phyloP scores from a whole-genome alignment of 1,140 invertebrate species.

The Thalassaphorura encarpata region DNA sequence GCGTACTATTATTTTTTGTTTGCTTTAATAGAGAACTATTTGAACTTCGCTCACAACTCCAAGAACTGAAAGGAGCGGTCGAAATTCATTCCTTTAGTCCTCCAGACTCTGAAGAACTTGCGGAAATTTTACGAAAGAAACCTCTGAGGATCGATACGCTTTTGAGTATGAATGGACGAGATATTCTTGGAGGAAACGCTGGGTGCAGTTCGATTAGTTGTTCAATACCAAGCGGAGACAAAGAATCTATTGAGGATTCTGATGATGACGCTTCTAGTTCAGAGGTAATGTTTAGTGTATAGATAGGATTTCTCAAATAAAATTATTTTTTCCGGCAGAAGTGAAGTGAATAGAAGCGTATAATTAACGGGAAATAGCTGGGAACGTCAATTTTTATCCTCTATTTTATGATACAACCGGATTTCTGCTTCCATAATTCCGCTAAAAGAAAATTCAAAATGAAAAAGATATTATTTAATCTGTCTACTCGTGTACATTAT shows the following conservation, averaged over 20 bases:
- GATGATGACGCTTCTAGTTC: background rate
- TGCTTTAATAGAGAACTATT: conserved; percentile 28
- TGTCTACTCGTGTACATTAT: too few species aligned
- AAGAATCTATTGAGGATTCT: conserved; percentile 29
- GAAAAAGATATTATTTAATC: too few species aligned
- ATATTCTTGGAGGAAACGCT: conserved; percentile 14
- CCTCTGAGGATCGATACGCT: conserved; percentile 29
- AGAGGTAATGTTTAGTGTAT: too few species aligned
- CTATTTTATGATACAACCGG: too few species aligned
- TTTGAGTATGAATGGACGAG: conserved; percentile 29
- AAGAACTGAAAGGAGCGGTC: conserved; percentile 28
- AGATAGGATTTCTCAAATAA: too few species aligned
- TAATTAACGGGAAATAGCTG: too few species aligned
- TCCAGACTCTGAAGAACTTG: conserved; percentile 25
- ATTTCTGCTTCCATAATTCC: too few species aligned
- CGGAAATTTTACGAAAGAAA: conserved; percentile 13
- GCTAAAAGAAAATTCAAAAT: too few species aligned
- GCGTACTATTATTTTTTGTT: too few species aligned
- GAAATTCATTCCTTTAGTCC: conserved; percentile 27
- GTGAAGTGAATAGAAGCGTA: too few species aligned
- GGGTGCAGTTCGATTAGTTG: conserved; percentile 26
- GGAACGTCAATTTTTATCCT: too few species aligned
- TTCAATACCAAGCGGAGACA: conserved; percentile 32
- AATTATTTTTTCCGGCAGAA: too few species aligned
- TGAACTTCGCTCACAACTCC: conserved; percentile 29